Evolutionary conservation across 2,888 invertebrate species (phyloP).

Genomic region (Cephus pulcher): DNA sequence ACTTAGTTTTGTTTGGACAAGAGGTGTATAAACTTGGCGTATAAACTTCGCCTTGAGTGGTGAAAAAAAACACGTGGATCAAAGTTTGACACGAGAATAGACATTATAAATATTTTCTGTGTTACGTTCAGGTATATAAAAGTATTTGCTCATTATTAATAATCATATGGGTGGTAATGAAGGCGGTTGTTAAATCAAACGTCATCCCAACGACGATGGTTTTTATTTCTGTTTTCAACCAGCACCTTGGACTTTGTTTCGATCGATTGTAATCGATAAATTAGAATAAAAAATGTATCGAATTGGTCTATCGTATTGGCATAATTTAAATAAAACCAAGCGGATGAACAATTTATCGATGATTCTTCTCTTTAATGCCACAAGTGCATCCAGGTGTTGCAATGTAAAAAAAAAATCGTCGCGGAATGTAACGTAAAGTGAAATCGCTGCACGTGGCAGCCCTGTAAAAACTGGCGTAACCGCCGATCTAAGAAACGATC

Average conservation of each 20-base stretch:
- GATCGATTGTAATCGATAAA: neutral
- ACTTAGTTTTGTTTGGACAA: neutral
- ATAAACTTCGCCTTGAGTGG: neutral
- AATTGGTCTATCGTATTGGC: neutral
- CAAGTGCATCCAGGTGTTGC: neutral
- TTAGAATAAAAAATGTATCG: neutral
- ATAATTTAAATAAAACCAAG: neutral
- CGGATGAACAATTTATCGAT: neutral
- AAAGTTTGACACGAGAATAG: neutral
- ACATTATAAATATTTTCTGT: neutral
- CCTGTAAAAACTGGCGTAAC: neutral
- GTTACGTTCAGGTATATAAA: neutral
- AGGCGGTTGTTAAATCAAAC: neutral
- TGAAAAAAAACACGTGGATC: neutral
- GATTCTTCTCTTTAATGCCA: neutral
- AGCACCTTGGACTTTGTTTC: neutral
- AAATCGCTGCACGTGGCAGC: neutral
- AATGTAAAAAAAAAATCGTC: neutral
- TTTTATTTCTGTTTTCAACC: neutral
- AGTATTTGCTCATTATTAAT: neutral
- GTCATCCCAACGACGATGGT: neutral
- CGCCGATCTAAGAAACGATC: neutral
- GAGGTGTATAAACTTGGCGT: neutral
- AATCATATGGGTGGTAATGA: neutral
- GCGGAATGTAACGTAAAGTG: neutral